These are phyloP conservation scores for Melanostigma gelatinosum DNA, from an alignment of 2,113 vertebrate species.

Conservation along the genomic window DNA sequence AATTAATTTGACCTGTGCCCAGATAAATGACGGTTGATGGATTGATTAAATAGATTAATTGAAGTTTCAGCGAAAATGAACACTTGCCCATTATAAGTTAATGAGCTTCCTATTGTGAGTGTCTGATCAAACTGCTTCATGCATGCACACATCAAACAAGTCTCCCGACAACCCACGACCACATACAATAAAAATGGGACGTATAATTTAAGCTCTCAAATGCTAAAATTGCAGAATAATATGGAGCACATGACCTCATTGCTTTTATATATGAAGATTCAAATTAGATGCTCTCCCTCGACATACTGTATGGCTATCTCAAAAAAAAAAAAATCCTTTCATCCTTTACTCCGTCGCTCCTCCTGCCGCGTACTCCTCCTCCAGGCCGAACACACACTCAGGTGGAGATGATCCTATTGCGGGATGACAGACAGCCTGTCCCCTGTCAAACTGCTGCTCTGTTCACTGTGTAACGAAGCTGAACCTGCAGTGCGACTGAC, in stretches of 20 bases:
- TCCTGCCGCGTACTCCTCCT: conserved; percentile 33
- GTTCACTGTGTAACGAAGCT: conserved; percentile 69
- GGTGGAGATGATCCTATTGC: conserved; percentile 69
- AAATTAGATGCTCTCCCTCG: background rate
- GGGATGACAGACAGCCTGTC: conserved; percentile 44
- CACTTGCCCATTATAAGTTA: background rate
- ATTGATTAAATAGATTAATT: background rate
- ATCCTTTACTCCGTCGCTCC: background rate
- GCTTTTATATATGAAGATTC: too few relatives aligned
- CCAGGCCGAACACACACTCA: conserved; percentile 41
- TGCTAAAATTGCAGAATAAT: background rate
- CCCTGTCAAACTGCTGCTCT: conserved; percentile 50
- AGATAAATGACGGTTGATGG: background rate
- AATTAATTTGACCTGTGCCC: background rate
- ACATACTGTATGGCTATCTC: background rate
- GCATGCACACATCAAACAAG: background rate
- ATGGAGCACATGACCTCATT: background rate
- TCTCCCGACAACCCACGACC: background rate
- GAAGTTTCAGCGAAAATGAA: background rate
- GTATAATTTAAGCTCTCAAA: background rate
- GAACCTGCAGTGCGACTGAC: conserved; percentile 40
- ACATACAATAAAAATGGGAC: background rate
- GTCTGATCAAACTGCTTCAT: background rate
- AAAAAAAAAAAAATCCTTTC: background rate
- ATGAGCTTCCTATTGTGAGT: background rate